These are phyloP conservation scores for Petrocephalus sullivani DNA, from an alignment of 2,797 vertebrate genomes.

Conservation along the genomic window DNA sequence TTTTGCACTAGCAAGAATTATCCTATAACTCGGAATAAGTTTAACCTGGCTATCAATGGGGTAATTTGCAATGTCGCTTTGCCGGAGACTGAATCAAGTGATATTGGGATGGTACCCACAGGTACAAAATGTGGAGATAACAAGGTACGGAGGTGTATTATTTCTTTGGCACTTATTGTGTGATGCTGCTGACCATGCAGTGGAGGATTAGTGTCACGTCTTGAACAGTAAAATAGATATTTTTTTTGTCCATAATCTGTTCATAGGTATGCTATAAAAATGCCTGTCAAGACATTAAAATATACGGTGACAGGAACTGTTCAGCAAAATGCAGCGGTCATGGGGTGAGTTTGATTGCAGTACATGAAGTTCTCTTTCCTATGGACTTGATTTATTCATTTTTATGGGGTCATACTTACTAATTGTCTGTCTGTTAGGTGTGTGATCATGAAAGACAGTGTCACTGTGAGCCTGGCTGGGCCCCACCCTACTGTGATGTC, in stretches of 20 bases:
- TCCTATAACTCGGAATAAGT: conserved; percentile 54
- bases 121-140: conserved; percentile 71
- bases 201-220: background rate
- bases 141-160: conserved; percentile 56
- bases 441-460: conserved; percentile 77
- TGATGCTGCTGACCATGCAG: background rate
- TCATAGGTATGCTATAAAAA: conserved; percentile 74
- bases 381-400: background rate
- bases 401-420: background rate
- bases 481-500: conserved; percentile 64
- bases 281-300: conserved; percentile 62
- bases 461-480: conserved; percentile 75
- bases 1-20: conserved; percentile 64
- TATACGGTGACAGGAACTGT: conserved; percentile 74
- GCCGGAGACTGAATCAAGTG: conserved; percentile 47
- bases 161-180: background rate
- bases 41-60: conserved; percentile 23
- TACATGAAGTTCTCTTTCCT: background rate
- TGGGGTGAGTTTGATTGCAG: conserved; percentile 55
- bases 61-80: conserved; percentile 45
- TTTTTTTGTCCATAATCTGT: background rate
- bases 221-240: background rate
- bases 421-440: conserved; percentile 53
- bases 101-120: conserved; percentile 60
- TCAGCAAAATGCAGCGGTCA: conserved; percentile 70